Conservation (phyloP, 1,140 invertebrate species). For the Trichomalopsis sarcophagae region DNA sequence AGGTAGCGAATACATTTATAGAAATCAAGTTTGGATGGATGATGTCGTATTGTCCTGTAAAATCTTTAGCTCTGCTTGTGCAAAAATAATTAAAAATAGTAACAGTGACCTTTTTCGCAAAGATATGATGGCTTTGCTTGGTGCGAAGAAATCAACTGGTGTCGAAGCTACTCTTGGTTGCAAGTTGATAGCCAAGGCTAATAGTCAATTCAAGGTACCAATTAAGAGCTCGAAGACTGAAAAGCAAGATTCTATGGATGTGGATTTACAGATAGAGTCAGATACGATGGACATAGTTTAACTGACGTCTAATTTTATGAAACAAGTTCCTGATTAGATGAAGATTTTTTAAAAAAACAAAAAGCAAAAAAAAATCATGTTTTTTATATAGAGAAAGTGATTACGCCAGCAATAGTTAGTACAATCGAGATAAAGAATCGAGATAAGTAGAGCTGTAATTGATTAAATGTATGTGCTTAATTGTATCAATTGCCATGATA, state of each 20-base stretch:
- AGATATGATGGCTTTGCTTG: conserved; percentile 56
- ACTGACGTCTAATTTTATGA: not conserved
- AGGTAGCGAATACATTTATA: conserved; percentile 46
- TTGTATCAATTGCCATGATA: too few species aligned
- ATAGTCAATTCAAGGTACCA: conserved; percentile 54
- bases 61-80: conserved; percentile 58
- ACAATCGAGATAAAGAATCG: too few species aligned
- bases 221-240: not conserved
- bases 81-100: conserved; percentile 60
- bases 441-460: too few species aligned
- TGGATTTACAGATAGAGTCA: not conserved
- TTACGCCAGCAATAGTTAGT: too few species aligned
- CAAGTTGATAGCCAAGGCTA: conserved; percentile 54
- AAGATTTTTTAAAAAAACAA: too few species aligned
- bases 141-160: conserved; percentile 49
- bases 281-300: not conserved
- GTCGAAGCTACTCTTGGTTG: conserved; percentile 52
- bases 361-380: too few species aligned
- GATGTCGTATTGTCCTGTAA: conserved; percentile 57
- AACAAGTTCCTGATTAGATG: not conserved
- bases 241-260: not conserved
- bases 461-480: too few species aligned
- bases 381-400: too few species aligned
- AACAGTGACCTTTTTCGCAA: conserved; percentile 59
- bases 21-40: conserved; percentile 53